Evolutionary conservation across 2,113 vertebrate genomes (phyloP).

Genomic region (Phrynocephalus versicolor): DNA sequence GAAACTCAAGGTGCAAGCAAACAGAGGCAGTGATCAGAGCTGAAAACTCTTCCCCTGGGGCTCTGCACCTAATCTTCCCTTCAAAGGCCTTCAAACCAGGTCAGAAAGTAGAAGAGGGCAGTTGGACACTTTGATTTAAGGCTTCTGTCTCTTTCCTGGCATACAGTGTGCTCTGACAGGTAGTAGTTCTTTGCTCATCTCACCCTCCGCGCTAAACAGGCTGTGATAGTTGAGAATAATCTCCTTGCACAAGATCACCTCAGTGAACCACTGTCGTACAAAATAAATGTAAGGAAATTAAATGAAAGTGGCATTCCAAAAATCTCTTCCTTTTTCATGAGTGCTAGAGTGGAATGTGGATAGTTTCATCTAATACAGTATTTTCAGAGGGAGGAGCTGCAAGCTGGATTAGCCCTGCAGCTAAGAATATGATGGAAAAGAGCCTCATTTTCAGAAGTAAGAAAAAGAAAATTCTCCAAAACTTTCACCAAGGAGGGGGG

Average conservation of each 20-base stretch:
- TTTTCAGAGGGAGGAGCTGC: no score
- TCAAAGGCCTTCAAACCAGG: background rate
- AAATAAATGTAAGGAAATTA: background rate
- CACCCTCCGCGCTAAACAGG: no score
- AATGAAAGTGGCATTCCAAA: background rate
- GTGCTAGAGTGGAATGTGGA: no score
- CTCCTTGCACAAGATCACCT: background rate
- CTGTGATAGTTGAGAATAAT: no score
- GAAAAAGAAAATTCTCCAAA: no score
- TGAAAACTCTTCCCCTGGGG: accelerated
- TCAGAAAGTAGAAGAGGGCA: background rate
- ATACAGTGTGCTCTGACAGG: background rate
- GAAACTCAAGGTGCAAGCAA: background rate
- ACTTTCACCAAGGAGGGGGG: no score
- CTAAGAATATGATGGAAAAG: no score
- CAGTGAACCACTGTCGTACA: background rate
- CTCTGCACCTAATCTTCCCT: background rate
- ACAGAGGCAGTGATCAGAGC: background rate
- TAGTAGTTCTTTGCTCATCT: background rate
- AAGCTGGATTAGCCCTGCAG: no score
- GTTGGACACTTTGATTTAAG: background rate
- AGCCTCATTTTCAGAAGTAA: no score
- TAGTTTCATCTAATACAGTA: no score
- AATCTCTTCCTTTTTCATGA: no score
- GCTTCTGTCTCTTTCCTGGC: background rate